Evolutionary conservation across 2,888 invertebrate genomes (phyloP).

Genomic region (Thalpophila matura): DNA sequence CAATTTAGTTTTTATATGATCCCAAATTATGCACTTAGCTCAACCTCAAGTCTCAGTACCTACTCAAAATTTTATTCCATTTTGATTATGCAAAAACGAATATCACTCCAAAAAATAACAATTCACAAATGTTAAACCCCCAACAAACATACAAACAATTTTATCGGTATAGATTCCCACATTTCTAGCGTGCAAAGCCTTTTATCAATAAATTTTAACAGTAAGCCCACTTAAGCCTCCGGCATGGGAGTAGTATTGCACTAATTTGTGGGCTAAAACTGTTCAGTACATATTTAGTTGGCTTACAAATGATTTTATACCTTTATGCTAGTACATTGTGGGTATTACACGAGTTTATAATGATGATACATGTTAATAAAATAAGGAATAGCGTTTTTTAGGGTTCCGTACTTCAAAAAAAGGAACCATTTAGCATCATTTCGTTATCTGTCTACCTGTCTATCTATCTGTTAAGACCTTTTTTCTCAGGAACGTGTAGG

Average conservation of each 20-base stretch:
- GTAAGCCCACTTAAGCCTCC: constrained; percentile 64
- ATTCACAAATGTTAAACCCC: constrained; percentile 32
- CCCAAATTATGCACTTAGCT: too few relatives aligned
- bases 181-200: constrained; percentile 68
- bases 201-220: constrained; percentile 74
- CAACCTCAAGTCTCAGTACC: too few relatives aligned
- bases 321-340: constrained; percentile 19
- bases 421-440: too few relatives aligned
- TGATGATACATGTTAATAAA: not conserved
- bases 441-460: too few relatives aligned
- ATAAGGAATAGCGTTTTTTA: too few relatives aligned
- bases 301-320: constrained; percentile 60
- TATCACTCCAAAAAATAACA: constrained; percentile 6
- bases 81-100: not conserved
- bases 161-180: constrained; percentile 62
- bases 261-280: constrained; percentile 69
- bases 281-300: constrained; percentile 56
- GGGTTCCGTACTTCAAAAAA: too few relatives aligned
- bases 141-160: constrained; percentile 52
- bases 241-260: constrained; percentile 59
- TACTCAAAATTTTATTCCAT: too few relatives aligned
- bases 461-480: too few relatives aligned
- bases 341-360: constrained; percentile 5
- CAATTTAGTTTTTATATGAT: too few relatives aligned
- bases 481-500: too few relatives aligned